A percentile compares a stretch with the other conserved stretches of the same genome.
Evolutionary conservation across 2,113 vertebrate species (phyloP).

Genomic region (Dicerorhinus sumatrensis): DNA sequence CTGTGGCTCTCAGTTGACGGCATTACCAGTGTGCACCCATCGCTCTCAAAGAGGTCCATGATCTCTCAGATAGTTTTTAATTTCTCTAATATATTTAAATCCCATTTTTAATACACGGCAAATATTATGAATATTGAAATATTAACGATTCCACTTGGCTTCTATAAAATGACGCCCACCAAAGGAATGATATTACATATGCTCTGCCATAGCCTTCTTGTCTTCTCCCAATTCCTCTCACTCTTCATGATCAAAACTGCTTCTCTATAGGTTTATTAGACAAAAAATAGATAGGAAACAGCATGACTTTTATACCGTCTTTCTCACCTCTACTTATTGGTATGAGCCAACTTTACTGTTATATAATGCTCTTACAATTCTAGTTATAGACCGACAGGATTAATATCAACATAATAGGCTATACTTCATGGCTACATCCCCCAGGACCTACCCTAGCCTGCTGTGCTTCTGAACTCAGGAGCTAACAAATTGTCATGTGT

Average conservation of each 20-base stretch:
- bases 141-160: background rate
- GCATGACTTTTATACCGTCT: background rate
- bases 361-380: background rate
- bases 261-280: background rate
- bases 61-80: background rate
- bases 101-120: background rate
- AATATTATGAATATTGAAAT: background rate
- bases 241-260: background rate
- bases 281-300: background rate
- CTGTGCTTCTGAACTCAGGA: background rate
- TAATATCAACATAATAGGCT: background rate
- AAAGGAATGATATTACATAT: background rate
- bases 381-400: background rate
- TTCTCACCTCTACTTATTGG: background rate
- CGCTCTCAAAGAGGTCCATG: background rate
- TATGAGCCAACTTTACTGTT: background rate
- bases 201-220: background rate
- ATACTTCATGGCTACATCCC: background rate
- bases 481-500: background rate
- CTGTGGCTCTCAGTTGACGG: background rate
- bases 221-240: background rate
- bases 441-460: background rate
- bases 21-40: background rate
- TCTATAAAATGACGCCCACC: background rate
- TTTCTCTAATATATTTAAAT: conserved; percentile 41